Evolutionary conservation across 2,113 vertebrate genomes (phyloP), one percentile per base, ranked within the genome.

Genomic region (Plecturocebus donacophilus): DNA sequence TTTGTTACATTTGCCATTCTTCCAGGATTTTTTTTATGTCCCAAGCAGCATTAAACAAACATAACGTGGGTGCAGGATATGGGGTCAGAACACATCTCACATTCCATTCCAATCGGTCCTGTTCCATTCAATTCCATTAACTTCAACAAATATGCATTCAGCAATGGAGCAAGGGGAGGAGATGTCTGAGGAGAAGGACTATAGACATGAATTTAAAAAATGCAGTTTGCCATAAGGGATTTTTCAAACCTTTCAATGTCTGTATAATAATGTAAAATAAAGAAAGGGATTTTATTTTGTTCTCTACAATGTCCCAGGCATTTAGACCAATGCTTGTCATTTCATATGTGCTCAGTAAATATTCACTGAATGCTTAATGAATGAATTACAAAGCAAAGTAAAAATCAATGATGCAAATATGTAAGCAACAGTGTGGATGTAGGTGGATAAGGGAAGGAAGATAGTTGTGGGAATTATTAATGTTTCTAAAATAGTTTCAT

Each of bases 251-350:
- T 93, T 96, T 45, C 19, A 32, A 13, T 83, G 79, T 75, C 21
- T 90, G 27, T 82, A 64, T 85, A 85, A 49, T 58, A 94, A 85
- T 23, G 49, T 66, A 64, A 87, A 76, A 49, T 40, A 77, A 83
- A 80, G 14, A 58, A 79, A 89, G 35, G 16, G 35, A 70, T 45
- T 93, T 92, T 19, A 47, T 84, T 95, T 97, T 93, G 25, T 88
- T 93, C 9, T 89, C 17, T 73, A 3, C 19, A 71, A 1, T 49
- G 64, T 95, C 30, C 23, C 6, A 75, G 45, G 27, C 3, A 40
- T 20, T 73, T 93, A 90, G 52, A 93, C 23, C 52, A 61, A 81
- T 52, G 19, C 42, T 35, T 91, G 4, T 81, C 32, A 91, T 30
- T 86, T 93, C 6, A 45, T 8, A 40, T 4, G 8, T 58, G 12